A percentile compares a stretch with the other conserved stretches of the same genome.
Conservation (phyloP, 2,888 invertebrate species). For the Athalia circularis region DNA sequence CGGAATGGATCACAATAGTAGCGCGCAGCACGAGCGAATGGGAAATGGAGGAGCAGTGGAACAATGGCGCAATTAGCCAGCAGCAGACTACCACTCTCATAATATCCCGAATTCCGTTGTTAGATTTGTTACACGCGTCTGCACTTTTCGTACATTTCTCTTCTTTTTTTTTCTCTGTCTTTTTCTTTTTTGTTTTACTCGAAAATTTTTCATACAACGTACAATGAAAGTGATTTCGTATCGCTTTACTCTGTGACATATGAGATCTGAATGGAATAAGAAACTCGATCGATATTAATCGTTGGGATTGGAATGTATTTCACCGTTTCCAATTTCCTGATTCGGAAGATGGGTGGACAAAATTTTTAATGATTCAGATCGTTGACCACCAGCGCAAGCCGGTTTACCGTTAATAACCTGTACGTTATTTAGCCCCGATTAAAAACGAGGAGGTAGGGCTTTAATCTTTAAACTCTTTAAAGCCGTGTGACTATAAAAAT, state of each 20-base stretch:
- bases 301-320: too few species aligned
- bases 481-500: slow-evolving; percentile 25
- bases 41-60: slow-evolving; percentile 18
- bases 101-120: slow-evolving; percentile 20
- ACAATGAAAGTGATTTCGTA: too few species aligned
- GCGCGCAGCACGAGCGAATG: neutral
- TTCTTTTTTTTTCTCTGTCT: too few species aligned
- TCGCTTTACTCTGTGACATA: too few species aligned
- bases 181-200: too few species aligned
- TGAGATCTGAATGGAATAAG: too few species aligned
- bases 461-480: slow-evolving; percentile 31
- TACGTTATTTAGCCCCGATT: slow-evolving; percentile 2
- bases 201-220: too few species aligned
- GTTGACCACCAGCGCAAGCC: neutral
- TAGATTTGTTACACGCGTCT: neutral
- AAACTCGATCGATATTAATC: too few species aligned
- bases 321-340: too few species aligned
- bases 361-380: too few species aligned
- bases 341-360: too few species aligned
- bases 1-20: slow-evolving; percentile 29
- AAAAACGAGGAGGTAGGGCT: neutral
- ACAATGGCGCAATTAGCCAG: slow-evolving; percentile 31
- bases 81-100: slow-evolving; percentile 7
- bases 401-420: neutral
- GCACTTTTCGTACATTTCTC: neutral